phyloP scores from a whole-genome alignment of 2,888 invertebrate species.

The Zaprionus lineosus region DNA sequence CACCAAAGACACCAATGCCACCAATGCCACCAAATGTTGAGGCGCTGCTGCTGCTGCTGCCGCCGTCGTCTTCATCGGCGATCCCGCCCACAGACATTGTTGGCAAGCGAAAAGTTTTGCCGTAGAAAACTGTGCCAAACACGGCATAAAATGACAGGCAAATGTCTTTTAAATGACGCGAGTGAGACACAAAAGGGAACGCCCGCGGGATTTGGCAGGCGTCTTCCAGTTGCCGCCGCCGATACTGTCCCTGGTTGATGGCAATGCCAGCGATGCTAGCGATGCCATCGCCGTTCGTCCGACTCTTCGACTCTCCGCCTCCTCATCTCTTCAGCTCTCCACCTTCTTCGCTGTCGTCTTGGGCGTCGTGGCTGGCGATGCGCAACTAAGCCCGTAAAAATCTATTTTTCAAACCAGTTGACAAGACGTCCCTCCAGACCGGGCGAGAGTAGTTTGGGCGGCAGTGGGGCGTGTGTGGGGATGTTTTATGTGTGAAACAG shows the following conservation, averaged over 20 bases:
- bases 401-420: slow-evolving; percentile 78
- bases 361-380: slow-evolving; percentile 70
- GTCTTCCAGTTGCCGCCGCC: not conserved
- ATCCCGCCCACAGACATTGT: slow-evolving; percentile 25
- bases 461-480: slow-evolving; percentile 35
- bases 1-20: not conserved
- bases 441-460: slow-evolving; percentile 32
- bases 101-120: slow-evolving; percentile 64
- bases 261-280: slow-evolving; percentile 54
- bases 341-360: not conserved
- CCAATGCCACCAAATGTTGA: not conserved
- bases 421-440: slow-evolving; percentile 56
- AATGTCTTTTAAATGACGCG: slow-evolving; percentile 80
- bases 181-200: slow-evolving; percentile 77
- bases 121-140: slow-evolving; percentile 72
- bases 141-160: slow-evolving; percentile 81
- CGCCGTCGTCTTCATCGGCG: too few relatives aligned
- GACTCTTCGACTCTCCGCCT: slow-evolving; percentile 1
- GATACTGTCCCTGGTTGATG: slow-evolving; percentile 34
- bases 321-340: too few relatives aligned
- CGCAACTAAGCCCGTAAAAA: slow-evolving; percentile 75
- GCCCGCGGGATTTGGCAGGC: slow-evolving; percentile 68
- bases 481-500: slow-evolving; percentile 48
- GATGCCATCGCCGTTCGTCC: slow-evolving; percentile 42
- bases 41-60: too few relatives aligned